These are phyloP conservation scores for Rhynchonycteris naso DNA, from an alignment of 2,797 vertebrate species.

Conservation along the genomic window DNA sequence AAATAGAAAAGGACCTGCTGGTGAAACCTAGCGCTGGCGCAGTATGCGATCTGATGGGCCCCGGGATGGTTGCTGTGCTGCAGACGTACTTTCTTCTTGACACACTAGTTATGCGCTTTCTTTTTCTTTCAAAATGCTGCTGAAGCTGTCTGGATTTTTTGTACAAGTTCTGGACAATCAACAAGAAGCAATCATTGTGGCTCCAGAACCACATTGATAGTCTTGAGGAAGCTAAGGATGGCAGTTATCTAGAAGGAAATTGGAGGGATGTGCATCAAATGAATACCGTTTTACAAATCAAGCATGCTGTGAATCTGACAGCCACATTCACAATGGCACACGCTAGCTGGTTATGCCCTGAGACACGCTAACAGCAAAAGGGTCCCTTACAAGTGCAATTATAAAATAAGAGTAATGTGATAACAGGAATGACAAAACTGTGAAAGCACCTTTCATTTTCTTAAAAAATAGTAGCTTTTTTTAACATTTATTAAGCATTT, in stretches of 20 bases:
- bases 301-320: not conserved
- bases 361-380: not conserved
- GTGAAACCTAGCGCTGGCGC: accelerated
- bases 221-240: conserved; percentile 6
- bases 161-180: not conserved
- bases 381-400: not conserved
- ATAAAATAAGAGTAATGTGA: not conserved
- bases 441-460: not conserved
- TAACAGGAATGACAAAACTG: not conserved
- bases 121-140: not conserved
- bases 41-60: not conserved
- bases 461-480: not conserved
- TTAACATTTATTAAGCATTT: not conserved
- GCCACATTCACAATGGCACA: not conserved
- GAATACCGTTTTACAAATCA: not conserved
- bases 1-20: not conserved
- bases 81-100: not conserved
- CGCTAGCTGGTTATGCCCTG: not conserved
- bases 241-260: not conserved
- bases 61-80: accelerated
- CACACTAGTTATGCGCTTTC: not conserved
- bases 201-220: not conserved
- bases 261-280: not conserved
- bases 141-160: not conserved
- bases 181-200: not conserved